These are phyloP conservation scores for Xanthorhoe spadicearia DNA, from an alignment of 2,888 invertebrate species.

Conservation along the genomic window DNA sequence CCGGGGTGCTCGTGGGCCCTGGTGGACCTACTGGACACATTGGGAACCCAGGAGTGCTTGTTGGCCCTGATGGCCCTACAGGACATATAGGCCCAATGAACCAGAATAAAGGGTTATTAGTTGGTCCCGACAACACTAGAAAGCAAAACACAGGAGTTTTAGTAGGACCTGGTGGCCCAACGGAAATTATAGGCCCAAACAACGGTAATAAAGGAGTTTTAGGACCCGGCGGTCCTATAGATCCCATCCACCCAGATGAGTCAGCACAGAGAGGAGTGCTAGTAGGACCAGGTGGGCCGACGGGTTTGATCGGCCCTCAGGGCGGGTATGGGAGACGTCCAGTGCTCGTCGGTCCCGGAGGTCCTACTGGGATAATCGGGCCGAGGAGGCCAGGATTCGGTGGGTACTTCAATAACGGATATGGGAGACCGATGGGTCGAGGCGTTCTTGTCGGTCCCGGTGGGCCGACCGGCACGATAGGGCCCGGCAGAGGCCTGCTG, in stretches of 20 bases:
- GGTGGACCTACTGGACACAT: conserved; percentile 53
- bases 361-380: conserved; percentile 63
- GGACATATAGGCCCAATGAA: conserved; percentile 49
- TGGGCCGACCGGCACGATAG: conserved; percentile 63
- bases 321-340: conserved; percentile 46
- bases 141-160: conserved; percentile 57
- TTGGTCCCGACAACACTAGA: conserved; percentile 65
- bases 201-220: conserved; percentile 27
- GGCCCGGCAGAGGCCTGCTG: conserved; percentile 53
- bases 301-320: conserved; percentile 53
- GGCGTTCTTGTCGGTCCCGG: conserved; percentile 72
- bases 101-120: conserved; percentile 54
- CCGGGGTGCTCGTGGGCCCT: conserved; percentile 47
- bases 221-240: conserved; percentile 62
- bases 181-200: conserved; percentile 47
- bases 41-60: conserved; percentile 59
- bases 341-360: conserved; percentile 76
- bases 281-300: conserved; percentile 75
- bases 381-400: conserved; percentile 47
- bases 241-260: conserved; percentile 36
- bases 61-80: conserved; percentile 70
- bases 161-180: conserved; percentile 72
- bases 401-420: conserved; percentile 46
- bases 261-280: conserved; percentile 64
- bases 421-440: conserved; percentile 52